Base-by-base conservation (phyloP, 1,140 invertebrate genomes). In the Drosophila santomea region DNA sequence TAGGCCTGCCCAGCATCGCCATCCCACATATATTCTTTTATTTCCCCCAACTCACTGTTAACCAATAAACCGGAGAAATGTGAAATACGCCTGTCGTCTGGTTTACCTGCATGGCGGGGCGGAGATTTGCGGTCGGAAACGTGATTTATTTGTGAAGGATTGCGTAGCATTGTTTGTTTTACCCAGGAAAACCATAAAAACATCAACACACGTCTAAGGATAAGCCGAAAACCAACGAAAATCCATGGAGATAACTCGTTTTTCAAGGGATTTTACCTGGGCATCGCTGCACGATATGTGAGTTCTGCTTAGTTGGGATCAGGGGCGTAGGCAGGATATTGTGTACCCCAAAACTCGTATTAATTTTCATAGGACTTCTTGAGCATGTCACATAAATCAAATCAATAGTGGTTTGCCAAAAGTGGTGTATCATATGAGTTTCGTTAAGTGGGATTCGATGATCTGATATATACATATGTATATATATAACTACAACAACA, bases 101-200 rank as follows among this genome's bases (percentile, higher is more conserved):
- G 35, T 73, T 60, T 73, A 73, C 56, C 55, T 79, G 61, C 45
- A 12, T 23, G 39, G 15, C 10, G 23, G n/a, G 25, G 58, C 64
- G 38, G 52, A 54, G 15, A 44, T 38, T 64, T 83, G 80, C 59
- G 80, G 79, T 84, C 48, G 50, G 45, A 39, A 43, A 44, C 61
- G 50, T 82, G 82, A 88, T 86, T 86, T 86, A 82, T 86, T 82
- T 86, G 72, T 71, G 63, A 78, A 86, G 82, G 82, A 86, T 86
- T 88, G 51, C 83, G 62, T 82, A 28, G 54, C 69, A 74, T 86
- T 85, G 78, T 88, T 85, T 85, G 78, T 75, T 63, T 64, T 78
- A 71, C 60, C 58, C 63, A 73, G 23, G 71, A 82, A 78, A 78
- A 64, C 58, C 78, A 82, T 82, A 73, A 88, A 86, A 76, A 75